phyloP scores from a whole-genome alignment of 1,140 invertebrate genomes.

The Apis dorsata region DNA sequence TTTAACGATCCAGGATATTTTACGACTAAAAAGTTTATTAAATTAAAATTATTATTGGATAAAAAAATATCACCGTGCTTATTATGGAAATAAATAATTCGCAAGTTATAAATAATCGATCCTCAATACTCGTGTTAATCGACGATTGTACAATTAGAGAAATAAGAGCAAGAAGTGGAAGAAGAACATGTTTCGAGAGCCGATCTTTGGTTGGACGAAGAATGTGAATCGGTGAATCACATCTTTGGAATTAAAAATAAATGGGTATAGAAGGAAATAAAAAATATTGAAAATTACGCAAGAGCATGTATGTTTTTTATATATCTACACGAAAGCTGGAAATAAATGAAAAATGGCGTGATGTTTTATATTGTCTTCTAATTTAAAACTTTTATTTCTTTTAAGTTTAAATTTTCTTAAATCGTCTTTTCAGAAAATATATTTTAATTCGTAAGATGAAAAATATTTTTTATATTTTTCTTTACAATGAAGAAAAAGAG shows the following conservation, averaged over 20 bases:
- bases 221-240: conserved; percentile 52
- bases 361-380: too few species aligned
- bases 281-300: conserved; percentile 40
- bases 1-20: too few species aligned
- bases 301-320: background rate
- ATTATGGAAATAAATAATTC: background rate
- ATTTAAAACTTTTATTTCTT: too few species aligned
- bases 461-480: too few species aligned
- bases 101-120: background rate
- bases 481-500: too few species aligned
- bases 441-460: too few species aligned
- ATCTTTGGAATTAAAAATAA: conserved; percentile 56
- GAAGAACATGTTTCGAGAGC: conserved; percentile 5
- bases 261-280: conserved; percentile 12
- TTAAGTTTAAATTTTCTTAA: too few species aligned
- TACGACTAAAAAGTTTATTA: too few species aligned
- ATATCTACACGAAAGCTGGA: background rate
- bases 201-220: conserved; percentile 11
- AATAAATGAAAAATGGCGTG: background rate
- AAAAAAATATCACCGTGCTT: too few species aligned
- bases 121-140: background rate
- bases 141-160: background rate
- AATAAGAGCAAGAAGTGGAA: background rate
- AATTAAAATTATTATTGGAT: too few species aligned
- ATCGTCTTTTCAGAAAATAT: too few species aligned